Evolutionary conservation across 2,888 invertebrate genomes (phyloP).

Genomic region (Luffia ferchaultella): DNA sequence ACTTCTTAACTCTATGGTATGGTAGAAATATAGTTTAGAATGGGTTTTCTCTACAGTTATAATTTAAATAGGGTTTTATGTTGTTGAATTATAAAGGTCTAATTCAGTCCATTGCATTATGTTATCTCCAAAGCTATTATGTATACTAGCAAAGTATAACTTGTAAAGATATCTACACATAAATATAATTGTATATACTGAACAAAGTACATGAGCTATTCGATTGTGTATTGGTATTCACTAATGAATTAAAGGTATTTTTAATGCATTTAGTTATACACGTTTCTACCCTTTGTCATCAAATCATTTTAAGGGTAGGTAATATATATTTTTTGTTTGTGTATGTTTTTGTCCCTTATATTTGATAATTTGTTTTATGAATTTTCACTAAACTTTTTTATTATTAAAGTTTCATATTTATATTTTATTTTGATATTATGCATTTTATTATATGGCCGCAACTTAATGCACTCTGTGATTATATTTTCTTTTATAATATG

Average conservation of each 20-base stretch:
- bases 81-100: not conserved
- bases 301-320: too few species aligned
- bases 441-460: not conserved
- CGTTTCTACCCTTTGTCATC: not conserved
- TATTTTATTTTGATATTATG: not conserved
- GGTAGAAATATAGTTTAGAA: too few species aligned
- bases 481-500: too few species aligned
- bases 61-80: not conserved
- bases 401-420: not conserved
- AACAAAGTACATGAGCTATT: not conserved
- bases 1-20: too few species aligned
- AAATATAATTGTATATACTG: not conserved
- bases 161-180: not conserved
- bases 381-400: not conserved
- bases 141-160: not conserved
- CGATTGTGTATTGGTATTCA: too few species aligned
- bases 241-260: not conserved
- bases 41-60: not conserved
- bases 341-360: not conserved
- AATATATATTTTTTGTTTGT: not conserved
- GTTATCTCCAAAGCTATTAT: not conserved
- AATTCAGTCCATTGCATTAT: not conserved
- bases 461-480: not conserved
- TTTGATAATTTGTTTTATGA: not conserved
- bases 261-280: not conserved